A percentile compares a stretch with the other conserved stretches of the same genome.
Conservation (phyloP, 2,113 vertebrate genomes). For the Numenius arquata region DNA sequence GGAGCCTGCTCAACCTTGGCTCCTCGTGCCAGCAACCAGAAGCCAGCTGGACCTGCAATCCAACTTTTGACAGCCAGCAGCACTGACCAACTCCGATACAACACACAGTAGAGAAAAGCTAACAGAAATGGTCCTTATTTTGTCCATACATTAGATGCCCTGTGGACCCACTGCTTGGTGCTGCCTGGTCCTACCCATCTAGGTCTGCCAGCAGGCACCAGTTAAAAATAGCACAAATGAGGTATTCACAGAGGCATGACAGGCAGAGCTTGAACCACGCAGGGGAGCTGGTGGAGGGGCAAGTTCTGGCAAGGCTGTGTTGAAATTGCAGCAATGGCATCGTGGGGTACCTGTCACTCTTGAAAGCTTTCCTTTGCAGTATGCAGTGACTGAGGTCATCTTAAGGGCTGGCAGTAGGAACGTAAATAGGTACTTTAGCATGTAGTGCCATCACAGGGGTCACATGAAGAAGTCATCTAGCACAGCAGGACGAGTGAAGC, state of each 20-base stretch:
- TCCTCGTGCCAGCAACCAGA: neutral
- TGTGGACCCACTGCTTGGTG: fast-evolving
- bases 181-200: neutral
- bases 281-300: neutral
- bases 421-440: neutral
- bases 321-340: neutral
- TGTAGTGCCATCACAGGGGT: neutral
- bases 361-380: neutral
- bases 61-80: neutral
- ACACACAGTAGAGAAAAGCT: neutral
- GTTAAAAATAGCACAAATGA: neutral
- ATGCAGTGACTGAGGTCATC: neutral
- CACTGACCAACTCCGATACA: neutral
- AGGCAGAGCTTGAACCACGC: neutral
- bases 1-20: neutral
- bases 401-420: neutral
- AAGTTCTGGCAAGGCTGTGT: neutral
- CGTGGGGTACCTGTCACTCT: neutral
- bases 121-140: neutral
- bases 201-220: neutral
- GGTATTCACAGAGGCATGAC: neutral
- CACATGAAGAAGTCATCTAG: neutral
- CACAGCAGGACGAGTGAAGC: neutral
- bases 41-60: neutral
- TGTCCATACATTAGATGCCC: neutral